Evolutionary conservation across 2,113 vertebrate species (phyloP), one percentile per base, ranked within the genome.

Genomic region (Archilochus colubris): DNA sequence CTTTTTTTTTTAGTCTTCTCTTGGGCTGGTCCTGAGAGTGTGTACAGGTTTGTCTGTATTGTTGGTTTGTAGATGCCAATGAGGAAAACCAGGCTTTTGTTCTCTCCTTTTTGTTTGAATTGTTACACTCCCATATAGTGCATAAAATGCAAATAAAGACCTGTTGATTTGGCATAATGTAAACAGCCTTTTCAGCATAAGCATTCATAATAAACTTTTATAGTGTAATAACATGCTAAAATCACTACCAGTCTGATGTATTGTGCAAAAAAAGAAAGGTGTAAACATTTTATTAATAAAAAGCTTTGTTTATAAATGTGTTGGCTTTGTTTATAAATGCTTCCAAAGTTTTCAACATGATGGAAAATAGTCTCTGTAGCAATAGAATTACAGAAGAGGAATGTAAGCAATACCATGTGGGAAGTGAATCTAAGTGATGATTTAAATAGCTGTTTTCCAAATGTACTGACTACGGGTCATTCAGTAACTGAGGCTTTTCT

Each of bases 21-120:
- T 99, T 98, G 97, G 99, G 99, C 99, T 99, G 99, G 99, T 96
- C 98, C 99, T 98, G 93, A 98, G 98, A 98, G 97, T 61, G 66
- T 97, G 96, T 97, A 97, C 97, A 88, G 97, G 95, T 97, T 95
- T 98, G 76, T 97, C 96, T 98, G 96, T 97, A 89, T 97, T 97
- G 95, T 95, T 95, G 92, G 95, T 98, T 97, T 98, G 96, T 98
- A 97, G 94, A 98, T 97, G 96, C 93, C 97, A 97, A 96, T 86
- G 66, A 87, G 75, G 83, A 94, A 97, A 97, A 91, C 89, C 63
- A 83, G 78, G 86, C 92, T 96, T 97, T 95, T 86, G 91, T 92
- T 92, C 87, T 97, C 58, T 78, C 57, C 51, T 95, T 89, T 94
- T 67, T 67, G 87, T 89, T 96, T 89, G 89, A 87, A 78, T 90